Evolutionary conservation across 1,140 invertebrate genomes (phyloP).

Genomic region (Samia ricini): DNA sequence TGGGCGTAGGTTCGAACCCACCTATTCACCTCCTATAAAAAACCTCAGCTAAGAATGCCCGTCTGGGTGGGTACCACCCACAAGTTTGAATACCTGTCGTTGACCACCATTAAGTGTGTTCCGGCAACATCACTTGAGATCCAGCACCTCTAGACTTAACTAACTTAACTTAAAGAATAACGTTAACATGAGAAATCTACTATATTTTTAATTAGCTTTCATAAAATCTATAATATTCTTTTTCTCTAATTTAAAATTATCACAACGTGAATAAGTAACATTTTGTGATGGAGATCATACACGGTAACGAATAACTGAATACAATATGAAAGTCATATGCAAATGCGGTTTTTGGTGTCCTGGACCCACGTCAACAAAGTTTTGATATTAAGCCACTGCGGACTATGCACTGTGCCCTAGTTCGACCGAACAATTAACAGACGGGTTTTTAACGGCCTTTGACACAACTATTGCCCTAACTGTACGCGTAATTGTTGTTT

Average conservation of each 20-base stretch:
- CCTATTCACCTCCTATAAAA: too few relatives aligned
- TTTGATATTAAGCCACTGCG: constrained; percentile 37
- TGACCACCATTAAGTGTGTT: too few relatives aligned
- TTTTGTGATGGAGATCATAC: not conserved
- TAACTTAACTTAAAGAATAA: too few relatives aligned
- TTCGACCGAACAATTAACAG: constrained; percentile 29
- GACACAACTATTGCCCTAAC: constrained; percentile 23
- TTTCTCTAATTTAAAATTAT: not conserved
- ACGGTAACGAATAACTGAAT: constrained; percentile 6
- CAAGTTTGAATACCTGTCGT: too few relatives aligned
- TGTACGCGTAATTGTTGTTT: constrained; percentile 23
- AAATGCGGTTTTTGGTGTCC: constrained; percentile 33
- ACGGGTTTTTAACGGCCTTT: constrained; percentile 29
- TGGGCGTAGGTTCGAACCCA: too few relatives aligned
- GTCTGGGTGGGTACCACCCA: too few relatives aligned
- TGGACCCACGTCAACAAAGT: constrained; percentile 41
- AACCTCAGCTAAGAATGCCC: too few relatives aligned
- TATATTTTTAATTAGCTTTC: too few relatives aligned
- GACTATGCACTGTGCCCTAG: constrained; percentile 35
- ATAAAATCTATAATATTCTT: not conserved
- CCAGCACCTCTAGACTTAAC: too few relatives aligned
- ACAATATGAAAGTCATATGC: constrained; percentile 22
- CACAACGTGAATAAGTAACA: not conserved
- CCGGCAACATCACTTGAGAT: too few relatives aligned
- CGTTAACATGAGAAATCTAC: too few relatives aligned